Evolutionary conservation across 2,888 invertebrate species (phyloP), one percentile per base, ranked within the genome.

Genomic region (Acronicta leporina): DNA sequence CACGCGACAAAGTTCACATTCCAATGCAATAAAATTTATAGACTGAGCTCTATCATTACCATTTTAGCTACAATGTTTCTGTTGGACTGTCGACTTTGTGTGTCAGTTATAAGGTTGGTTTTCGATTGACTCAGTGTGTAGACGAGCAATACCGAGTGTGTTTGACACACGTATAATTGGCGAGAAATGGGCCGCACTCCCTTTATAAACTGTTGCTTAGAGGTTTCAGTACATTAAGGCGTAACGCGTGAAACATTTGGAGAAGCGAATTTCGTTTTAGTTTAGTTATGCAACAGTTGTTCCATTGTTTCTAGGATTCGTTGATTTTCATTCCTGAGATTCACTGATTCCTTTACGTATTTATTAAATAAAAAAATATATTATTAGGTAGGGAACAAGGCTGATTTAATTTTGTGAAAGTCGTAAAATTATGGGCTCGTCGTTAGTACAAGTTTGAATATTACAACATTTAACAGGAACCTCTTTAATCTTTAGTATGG

Each of bases 141-240:
- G 43, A 57, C 67, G 42, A 65, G 56, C 57, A 64, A 82, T 79
- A 73, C 80, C 84, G 87, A 84, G 85, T 91, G 91, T 88, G 82
- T 89, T 87, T 92, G 91, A 91, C 90, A 89, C 84, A 81, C 85
- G 88, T 89, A 90, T 92, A 92, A 93, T 92, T 93, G 92, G 88
- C 89, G 91, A 86, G 90, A 91, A 92, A 92, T 90, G 92, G 89
- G 87, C 87, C 86, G 69, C 77, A 70, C 78, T 77, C 85, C 86
- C 85, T 82, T 79, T 84, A 84, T 84, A 85, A 87, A 90, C 89
- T 89, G 89, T 87, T 87, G 86, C 86, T 79, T 77, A 75, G 61
- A 75, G 77, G 77, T 68, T 49, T 50, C 63, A 55, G 60, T 60
- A 71, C 65, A 75, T 73, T 73, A 78, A 40, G 33, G 58, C 67